Evolutionary conservation across 2,888 invertebrate species (phyloP).

Genomic region (Atrina japonica): DNA sequence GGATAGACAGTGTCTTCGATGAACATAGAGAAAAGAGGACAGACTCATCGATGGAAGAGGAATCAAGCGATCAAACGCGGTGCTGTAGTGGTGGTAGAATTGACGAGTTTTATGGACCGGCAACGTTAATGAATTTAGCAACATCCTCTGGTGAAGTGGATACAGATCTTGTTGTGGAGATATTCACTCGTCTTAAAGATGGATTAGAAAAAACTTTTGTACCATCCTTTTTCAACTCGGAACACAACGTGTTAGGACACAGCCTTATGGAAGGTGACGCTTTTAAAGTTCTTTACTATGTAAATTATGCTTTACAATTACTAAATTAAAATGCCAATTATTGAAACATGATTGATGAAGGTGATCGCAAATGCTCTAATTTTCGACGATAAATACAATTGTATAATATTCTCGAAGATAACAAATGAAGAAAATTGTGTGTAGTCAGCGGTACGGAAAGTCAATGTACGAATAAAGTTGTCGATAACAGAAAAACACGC

Average conservation of each 20-base stretch:
- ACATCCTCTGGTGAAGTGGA: slow-evolving; percentile 24
- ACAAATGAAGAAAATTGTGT: too few relatives aligned
- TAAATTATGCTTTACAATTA: slow-evolving; percentile 3
- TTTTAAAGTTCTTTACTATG: slow-evolving; percentile 15
- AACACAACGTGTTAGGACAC: slow-evolving; percentile 44
- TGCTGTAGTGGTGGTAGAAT: background rate
- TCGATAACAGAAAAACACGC: too few relatives aligned
- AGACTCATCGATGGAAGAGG: too few relatives aligned
- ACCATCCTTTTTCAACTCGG: slow-evolving; percentile 45
- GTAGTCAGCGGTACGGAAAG: too few relatives aligned
- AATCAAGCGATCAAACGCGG: background rate
- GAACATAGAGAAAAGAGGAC: slow-evolving; percentile 20
- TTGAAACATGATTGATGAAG: too few relatives aligned
- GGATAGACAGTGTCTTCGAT: slow-evolving; percentile 11
- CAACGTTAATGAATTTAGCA: slow-evolving; percentile 13
- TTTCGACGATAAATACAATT: too few relatives aligned
- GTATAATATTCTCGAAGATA: too few relatives aligned
- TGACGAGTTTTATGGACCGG: slow-evolving; percentile 30
- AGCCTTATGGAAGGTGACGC: slow-evolving; percentile 28
- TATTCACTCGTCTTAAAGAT: slow-evolving; percentile 34
- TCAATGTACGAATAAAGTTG: too few relatives aligned
- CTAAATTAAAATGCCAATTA: background rate
- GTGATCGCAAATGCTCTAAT: too few relatives aligned
- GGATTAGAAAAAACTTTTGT: slow-evolving; percentile 33
- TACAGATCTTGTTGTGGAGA: slow-evolving; percentile 31